These are phyloP conservation scores for Pseudochaenichthys georgianus DNA, from an alignment of 2,797 vertebrate genomes.

Conservation along the genomic window DNA sequence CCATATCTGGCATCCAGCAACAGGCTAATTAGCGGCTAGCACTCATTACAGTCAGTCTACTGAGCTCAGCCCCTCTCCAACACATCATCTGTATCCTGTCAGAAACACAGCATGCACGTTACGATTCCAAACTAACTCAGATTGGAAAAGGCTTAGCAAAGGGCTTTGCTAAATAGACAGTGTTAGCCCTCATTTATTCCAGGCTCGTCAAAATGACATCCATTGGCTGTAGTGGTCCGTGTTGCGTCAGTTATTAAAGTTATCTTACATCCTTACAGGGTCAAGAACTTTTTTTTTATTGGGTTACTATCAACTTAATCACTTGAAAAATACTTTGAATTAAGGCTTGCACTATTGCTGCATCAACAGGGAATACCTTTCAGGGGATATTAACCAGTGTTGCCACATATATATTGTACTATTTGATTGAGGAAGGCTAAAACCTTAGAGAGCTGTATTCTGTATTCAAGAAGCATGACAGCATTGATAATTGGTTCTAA, in stretches of 20 bases:
- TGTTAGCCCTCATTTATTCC: constrained; percentile 50
- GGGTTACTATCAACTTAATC: constrained; percentile 10
- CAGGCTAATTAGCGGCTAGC: constrained; percentile 81
- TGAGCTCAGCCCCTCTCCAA: constrained; percentile 58
- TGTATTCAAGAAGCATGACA: neutral
- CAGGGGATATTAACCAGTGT: neutral
- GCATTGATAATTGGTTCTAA: neutral
- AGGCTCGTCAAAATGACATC: constrained; percentile 55
- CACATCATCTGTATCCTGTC: constrained; percentile 76
- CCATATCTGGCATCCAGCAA: constrained; percentile 75
- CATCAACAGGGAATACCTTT: constrained; percentile 26
- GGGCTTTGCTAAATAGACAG: constrained; percentile 60
- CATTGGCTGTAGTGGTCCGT: constrained; percentile 37
- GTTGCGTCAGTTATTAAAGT: constrained; percentile 38
- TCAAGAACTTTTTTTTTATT: constrained; percentile 20
- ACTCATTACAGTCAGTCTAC: constrained; percentile 77
- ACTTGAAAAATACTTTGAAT: constrained; percentile 30
- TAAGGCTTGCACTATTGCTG: constrained; percentile 14
- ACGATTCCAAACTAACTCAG: constrained; percentile 54
- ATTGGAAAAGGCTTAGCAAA: constrained; percentile 59
- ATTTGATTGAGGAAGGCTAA: neutral
- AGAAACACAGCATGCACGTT: constrained; percentile 67
- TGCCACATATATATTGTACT: neutral
- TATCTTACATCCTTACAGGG: constrained; percentile 28
- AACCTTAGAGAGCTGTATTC: neutral